Percentiles rank a stretch among this genome's conserved stretches.
phyloP scores from a whole-genome alignment of 2,888 invertebrate genomes.

The Ormyrus nitidulus region DNA sequence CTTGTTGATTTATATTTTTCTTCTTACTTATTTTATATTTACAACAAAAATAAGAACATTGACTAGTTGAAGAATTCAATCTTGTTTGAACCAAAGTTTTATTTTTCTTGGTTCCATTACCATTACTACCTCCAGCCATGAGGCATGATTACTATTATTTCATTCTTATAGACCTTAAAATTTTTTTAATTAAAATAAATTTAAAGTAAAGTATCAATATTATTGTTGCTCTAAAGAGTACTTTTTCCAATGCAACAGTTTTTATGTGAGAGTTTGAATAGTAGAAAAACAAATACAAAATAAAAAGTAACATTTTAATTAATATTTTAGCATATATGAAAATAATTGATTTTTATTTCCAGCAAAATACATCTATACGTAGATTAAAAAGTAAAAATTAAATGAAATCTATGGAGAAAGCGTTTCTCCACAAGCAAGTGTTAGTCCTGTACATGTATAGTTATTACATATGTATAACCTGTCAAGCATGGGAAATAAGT shows the following conservation, averaged over 20 bases:
- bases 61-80: constrained; percentile 43
- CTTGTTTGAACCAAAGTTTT: constrained; percentile 69
- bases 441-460: constrained; percentile 22
- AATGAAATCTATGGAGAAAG: constrained; percentile 22
- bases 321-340: neutral
- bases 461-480: constrained; percentile 41
- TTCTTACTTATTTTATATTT: constrained; percentile 25
- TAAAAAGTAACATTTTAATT: constrained; percentile 1
- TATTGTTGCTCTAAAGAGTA: too few relatives aligned
- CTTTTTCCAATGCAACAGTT: neutral
- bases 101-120: constrained; percentile 68
- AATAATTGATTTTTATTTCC: neutral
- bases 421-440: constrained; percentile 14
- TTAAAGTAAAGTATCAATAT: too few relatives aligned
- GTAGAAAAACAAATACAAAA: neutral
- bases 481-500: constrained; percentile 4
- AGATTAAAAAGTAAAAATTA: neutral
- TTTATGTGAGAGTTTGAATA: neutral
- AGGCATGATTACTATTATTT: constrained; percentile 70
- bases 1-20: constrained; percentile 48
- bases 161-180: constrained; percentile 68
- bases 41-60: constrained; percentile 56
- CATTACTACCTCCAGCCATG: constrained; percentile 70
- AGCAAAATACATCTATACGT: neutral
- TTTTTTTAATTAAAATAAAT: neutral